A percentile compares a stretch with the other conserved stretches of the same genome.
phyloP scores from a whole-genome alignment of 2,888 invertebrate genomes.

The Sesia bembeciformis region DNA sequence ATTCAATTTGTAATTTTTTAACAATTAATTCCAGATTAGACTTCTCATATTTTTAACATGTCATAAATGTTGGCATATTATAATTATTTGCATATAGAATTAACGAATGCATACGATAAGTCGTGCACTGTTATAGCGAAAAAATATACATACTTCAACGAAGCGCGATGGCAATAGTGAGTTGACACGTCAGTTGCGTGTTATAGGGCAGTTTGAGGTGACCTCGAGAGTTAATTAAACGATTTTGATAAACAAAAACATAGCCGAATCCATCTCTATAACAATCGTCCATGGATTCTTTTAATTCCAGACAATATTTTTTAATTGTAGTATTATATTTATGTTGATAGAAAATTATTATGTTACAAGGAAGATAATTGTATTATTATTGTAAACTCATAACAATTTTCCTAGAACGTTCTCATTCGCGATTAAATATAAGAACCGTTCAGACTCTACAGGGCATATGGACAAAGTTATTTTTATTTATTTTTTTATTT shows the following conservation, averaged over 20 bases:
- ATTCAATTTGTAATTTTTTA: too few species aligned
- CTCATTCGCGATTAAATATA: background rate
- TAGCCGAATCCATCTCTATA: constrained; percentile 17
- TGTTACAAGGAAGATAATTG: too few species aligned
- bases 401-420: background rate
- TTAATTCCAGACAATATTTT: too few species aligned
- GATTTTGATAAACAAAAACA: constrained; percentile 31
- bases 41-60: too few species aligned
- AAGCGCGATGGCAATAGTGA: constrained; percentile 6
- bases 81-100: background rate
- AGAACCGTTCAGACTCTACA: background rate
- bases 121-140: background rate
- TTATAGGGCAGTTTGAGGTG: constrained; percentile 15
- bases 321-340: too few species aligned
- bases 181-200: constrained; percentile 22
- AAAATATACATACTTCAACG: background rate
- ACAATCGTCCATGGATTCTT: constrained; percentile 5
- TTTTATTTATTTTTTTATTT: background rate
- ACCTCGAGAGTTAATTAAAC: constrained; percentile 27
- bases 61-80: background rate
- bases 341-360: too few species aligned
- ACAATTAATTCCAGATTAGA: too few species aligned
- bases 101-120: background rate
- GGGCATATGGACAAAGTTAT: background rate
- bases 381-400: too few species aligned